Percentiles rank a stretch among this genome's conserved stretches.
Evolutionary conservation across 2,113 vertebrate genomes (phyloP).

Genomic region (Delphinapterus leucas): DNA sequence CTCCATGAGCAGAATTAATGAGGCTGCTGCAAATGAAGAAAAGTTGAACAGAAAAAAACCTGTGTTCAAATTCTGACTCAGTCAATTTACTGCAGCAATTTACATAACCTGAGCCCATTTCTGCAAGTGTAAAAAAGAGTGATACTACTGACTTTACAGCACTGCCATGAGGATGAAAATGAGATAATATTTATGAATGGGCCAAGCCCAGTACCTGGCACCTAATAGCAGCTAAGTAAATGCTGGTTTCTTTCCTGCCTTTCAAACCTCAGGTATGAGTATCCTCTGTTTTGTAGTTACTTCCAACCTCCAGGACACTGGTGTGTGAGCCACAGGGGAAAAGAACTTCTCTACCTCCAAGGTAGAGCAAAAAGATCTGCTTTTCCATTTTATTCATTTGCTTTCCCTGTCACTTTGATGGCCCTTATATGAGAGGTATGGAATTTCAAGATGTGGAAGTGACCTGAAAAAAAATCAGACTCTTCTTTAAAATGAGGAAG

Average conservation of each 20-base stretch:
- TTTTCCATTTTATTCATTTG: constrained; percentile 22
- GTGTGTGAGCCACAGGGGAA: neutral
- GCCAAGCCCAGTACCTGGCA: neutral
- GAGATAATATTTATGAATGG: neutral
- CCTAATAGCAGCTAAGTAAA: neutral
- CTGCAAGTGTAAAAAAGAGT: neutral
- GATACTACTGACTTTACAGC: neutral
- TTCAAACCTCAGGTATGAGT: neutral
- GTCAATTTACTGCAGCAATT: neutral
- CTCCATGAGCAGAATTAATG: neutral
- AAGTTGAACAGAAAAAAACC: neutral
- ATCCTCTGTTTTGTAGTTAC: neutral
- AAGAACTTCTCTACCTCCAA: neutral
- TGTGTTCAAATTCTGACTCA: neutral
- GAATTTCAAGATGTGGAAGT: constrained; percentile 20
- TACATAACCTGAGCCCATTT: neutral
- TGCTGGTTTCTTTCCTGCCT: neutral
- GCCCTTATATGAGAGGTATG: constrained; percentile 5
- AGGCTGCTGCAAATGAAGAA: neutral
- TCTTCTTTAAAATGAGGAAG: constrained; percentile 11
- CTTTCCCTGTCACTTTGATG: constrained; percentile 17
- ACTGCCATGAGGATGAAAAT: neutral
- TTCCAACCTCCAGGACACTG: neutral
- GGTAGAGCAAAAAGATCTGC: neutral
- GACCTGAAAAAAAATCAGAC: constrained; percentile 9